Evolutionary conservation across 2,888 invertebrate genomes (phyloP).

Genomic region (Drosophila emarginata): DNA sequence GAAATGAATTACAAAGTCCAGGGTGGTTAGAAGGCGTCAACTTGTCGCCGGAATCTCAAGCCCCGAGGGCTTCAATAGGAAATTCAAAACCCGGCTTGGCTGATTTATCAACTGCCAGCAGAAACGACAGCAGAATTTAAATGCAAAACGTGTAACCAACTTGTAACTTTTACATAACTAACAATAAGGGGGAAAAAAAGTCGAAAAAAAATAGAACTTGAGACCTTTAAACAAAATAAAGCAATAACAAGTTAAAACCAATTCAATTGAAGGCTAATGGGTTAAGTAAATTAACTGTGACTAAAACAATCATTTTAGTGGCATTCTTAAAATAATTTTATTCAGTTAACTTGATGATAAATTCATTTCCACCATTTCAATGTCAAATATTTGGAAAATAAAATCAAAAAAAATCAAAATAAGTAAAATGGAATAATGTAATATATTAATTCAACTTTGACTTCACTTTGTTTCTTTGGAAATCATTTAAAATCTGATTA

Average conservation of each 20-base stretch:
- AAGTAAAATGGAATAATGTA: neutral
- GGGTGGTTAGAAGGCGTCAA: constrained; percentile 48
- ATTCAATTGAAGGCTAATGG: constrained; percentile 41
- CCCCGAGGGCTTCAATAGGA: constrained; percentile 45
- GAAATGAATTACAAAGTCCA: constrained; percentile 29
- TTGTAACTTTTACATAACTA: constrained; percentile 67
- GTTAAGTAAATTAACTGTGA: constrained; percentile 13
- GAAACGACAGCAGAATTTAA: constrained; percentile 36
- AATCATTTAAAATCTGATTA: too few species aligned
- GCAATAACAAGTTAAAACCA: neutral
- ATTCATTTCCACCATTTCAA: neutral
- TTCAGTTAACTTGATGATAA: neutral
- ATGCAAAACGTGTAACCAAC: constrained; percentile 67
- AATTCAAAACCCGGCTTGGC: constrained; percentile 63
- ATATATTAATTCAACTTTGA: neutral
- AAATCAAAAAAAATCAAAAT: neutral
- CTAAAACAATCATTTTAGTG: neutral
- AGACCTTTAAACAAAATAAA: constrained; percentile 46
- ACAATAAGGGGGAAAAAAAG: constrained; percentile 1
- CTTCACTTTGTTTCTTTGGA: too few species aligned
- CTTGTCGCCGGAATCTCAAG: constrained; percentile 48
- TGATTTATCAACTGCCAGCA: constrained; percentile 53
- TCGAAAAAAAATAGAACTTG: constrained; percentile 52
- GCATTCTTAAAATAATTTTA: neutral
- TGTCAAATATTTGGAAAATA: neutral